Conservation (phyloP, 1,140 invertebrate genomes). For the Hydropsyche tenuis region DNA sequence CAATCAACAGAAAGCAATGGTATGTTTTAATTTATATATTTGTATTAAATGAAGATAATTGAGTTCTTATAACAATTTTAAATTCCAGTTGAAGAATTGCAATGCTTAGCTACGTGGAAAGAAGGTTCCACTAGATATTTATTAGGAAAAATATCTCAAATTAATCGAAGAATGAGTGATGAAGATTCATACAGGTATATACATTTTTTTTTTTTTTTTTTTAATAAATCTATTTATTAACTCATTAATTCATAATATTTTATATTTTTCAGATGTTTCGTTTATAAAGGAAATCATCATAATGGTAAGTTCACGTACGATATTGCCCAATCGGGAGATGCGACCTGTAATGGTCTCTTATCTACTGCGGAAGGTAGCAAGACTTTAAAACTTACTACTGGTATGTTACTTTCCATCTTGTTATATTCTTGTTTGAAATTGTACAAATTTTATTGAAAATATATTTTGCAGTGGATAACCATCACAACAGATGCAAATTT, state of each 20-base stretch:
- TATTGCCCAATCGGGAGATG: constrained; percentile 86
- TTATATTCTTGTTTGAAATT: neutral
- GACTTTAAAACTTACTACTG: constrained; percentile 76
- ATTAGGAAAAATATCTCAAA: constrained; percentile 75
- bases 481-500: constrained; percentile 73
- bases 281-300: constrained; percentile 59
- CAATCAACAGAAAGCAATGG: constrained; percentile 83
- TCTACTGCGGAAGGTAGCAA: constrained; percentile 78
- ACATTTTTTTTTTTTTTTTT: neutral
- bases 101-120: constrained; percentile 88
- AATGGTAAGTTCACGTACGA: constrained; percentile 65
- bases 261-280: constrained; percentile 57
- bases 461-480: constrained; percentile 62
- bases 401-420: constrained; percentile 55
- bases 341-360: constrained; percentile 83
- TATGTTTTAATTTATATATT: constrained; percentile 51
- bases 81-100: constrained; percentile 80
- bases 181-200: constrained; percentile 65
- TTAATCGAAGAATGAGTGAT: constrained; percentile 61
- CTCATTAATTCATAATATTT: neutral
- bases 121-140: constrained; percentile 86
- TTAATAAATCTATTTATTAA: too few relatives aligned
- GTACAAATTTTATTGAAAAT: neutral
- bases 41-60: neutral
- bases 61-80: constrained; percentile 16